Conservation (phyloP, 2,797 vertebrate genomes). For the Amniataba percoides region DNA sequence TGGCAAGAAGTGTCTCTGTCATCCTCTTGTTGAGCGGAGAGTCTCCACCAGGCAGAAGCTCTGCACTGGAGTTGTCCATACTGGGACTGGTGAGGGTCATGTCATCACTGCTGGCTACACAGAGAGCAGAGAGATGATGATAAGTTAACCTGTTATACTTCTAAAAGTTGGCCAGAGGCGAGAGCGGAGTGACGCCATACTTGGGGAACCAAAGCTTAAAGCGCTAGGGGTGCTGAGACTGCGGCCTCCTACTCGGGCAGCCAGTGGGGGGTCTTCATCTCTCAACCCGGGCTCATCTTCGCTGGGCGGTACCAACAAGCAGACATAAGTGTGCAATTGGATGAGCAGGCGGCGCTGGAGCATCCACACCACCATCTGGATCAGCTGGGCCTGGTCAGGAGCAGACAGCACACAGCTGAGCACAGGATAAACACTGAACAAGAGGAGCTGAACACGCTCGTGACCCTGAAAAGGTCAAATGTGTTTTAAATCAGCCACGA, state of each 20-base stretch:
- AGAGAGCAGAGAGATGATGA: slow-evolving; percentile 16
- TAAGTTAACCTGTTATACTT: not conserved
- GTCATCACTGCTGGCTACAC: slow-evolving; percentile 96
- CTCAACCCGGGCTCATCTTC: slow-evolving; percentile 86
- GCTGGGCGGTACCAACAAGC: slow-evolving; percentile 92
- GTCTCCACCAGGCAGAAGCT: slow-evolving; percentile 93
- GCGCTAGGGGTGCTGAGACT: slow-evolving; percentile 96
- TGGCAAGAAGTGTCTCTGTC: slow-evolving; percentile 95
- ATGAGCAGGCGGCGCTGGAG: slow-evolving; percentile 94
- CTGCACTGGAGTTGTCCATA: slow-evolving; percentile 98
- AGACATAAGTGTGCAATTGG: slow-evolving; percentile 97
- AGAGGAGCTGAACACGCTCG: slow-evolving; percentile 6
- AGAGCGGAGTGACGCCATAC: slow-evolving; percentile 79
- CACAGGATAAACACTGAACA: slow-evolving; percentile 7
- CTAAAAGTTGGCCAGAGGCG: not conserved
- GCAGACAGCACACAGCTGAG: slow-evolving; percentile 23
- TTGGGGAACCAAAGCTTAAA: slow-evolving; percentile 97
- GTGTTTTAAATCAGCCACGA: slow-evolving; percentile 26
- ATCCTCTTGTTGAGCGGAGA: slow-evolving; percentile 96
- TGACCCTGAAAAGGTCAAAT: slow-evolving; percentile 29
- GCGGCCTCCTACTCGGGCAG: slow-evolving; percentile 89
- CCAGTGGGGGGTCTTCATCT: slow-evolving; percentile 89
- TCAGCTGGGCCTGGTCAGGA: slow-evolving; percentile 90
- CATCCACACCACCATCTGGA: slow-evolving; percentile 99
- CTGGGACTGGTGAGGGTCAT: slow-evolving; percentile 99